Percentiles rank a stretch among this genome's conserved stretches.
Conservation (phyloP, 2,888 invertebrate species). For the Pyrochroa serraticornis region DNA sequence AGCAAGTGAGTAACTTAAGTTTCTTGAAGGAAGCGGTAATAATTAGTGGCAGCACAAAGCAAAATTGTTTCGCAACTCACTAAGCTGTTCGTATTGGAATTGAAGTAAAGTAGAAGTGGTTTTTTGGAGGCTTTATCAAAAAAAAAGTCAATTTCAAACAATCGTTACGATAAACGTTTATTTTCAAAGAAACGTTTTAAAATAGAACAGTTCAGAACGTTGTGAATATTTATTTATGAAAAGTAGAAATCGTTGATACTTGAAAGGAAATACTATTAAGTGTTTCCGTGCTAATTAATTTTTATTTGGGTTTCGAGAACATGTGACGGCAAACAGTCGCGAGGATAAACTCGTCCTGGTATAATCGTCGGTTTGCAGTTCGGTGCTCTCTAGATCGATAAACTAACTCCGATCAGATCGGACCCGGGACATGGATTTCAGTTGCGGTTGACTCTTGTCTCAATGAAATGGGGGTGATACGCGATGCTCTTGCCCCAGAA, state of each 20-base stretch:
- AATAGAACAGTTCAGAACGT: background rate
- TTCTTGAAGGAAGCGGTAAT: conserved; percentile 8
- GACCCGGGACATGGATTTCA: conserved; percentile 17
- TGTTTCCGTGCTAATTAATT: conserved; percentile 16
- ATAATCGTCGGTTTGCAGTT: conserved; percentile 26
- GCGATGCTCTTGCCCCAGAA: conserved; percentile 4
- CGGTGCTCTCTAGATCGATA: conserved; percentile 28
- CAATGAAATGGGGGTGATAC: conserved; percentile 17
- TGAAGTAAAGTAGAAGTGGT: conserved; percentile 19
- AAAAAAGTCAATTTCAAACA: conserved; percentile 29
- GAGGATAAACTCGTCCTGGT: conserved; percentile 26
- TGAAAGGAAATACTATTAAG: background rate
- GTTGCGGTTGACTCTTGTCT: conserved; percentile 21
- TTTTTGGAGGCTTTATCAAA: conserved; percentile 15
- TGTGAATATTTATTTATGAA: background rate
- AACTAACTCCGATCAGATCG: conserved; percentile 27
- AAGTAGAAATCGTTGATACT: conserved; percentile 3
- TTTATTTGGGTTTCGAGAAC: conserved; percentile 17
- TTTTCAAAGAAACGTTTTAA: conserved; percentile 7
- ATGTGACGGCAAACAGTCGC: conserved; percentile 26
- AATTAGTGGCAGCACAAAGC: conserved; percentile 13
- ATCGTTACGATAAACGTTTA: conserved; percentile 19
- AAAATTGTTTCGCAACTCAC: conserved; percentile 22
- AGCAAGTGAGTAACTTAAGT: too few species aligned
- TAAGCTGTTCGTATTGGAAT: conserved; percentile 25